Evolutionary conservation across 1,140 invertebrate genomes (phyloP).

Genomic region (Monomorium pharaonis): DNA sequence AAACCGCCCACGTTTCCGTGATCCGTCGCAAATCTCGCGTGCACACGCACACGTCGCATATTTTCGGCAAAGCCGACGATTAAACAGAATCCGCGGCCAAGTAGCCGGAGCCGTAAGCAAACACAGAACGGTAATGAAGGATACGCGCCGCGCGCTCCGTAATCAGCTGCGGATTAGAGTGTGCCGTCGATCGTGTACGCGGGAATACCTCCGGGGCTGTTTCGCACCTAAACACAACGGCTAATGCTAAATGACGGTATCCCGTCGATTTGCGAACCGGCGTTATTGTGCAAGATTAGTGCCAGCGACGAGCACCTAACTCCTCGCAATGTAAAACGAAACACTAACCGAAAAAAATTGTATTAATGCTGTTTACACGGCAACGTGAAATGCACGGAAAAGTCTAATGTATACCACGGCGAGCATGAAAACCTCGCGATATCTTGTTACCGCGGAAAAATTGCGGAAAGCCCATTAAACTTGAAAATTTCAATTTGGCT

Average conservation of each 20-base stretch:
- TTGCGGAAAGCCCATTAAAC: not conserved
- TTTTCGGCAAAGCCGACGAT: constrained; percentile 24
- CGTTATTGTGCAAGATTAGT: not conserved
- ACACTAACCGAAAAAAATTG: not conserved
- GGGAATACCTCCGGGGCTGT: not conserved
- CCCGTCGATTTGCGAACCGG: not conserved
- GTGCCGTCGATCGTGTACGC: not conserved
- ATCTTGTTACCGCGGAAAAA: constrained; percentile 1
- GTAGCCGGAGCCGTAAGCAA: constrained; percentile 38
- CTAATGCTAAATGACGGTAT: constrained; percentile 11
- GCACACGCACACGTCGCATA: not conserved
- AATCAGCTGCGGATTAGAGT: constrained; percentile 25
- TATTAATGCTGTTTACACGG: not conserved
- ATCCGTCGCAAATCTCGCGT: not conserved
- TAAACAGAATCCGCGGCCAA: constrained; percentile 14
- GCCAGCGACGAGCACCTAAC: not conserved
- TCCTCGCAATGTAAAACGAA: not conserved
- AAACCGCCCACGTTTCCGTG: not conserved
- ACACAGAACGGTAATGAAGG: constrained; percentile 47
- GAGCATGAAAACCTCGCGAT: not conserved
- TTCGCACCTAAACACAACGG: constrained; percentile 23
- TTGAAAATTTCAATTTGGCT: constrained; percentile 33
- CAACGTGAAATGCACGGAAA: not conserved
- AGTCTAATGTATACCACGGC: not conserved
- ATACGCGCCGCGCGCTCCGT: constrained; percentile 11